A percentile compares a stretch with the other conserved stretches of the same genome.
Evolutionary conservation across 2,888 invertebrate species (phyloP).

Genomic region (Spilosoma lubricipeda): DNA sequence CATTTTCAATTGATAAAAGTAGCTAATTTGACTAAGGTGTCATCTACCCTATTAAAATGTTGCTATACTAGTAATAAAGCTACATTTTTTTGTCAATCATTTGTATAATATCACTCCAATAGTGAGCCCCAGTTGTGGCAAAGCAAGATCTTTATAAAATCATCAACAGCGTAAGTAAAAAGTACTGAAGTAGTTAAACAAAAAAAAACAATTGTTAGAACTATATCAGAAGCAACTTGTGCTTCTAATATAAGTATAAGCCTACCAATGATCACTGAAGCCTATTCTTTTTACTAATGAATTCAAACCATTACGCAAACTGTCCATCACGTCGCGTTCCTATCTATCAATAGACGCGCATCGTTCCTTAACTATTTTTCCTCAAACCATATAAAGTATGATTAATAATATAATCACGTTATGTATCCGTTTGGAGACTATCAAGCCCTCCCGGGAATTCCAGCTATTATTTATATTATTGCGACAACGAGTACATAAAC

Average conservation of each 20-base stretch:
- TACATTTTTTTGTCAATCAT: no score
- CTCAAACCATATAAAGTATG: slow-evolving; percentile 23
- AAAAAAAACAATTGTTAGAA: background rate
- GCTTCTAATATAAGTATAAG: no score
- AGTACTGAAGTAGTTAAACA: no score
- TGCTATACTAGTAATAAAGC: no score
- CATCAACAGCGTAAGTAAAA: no score
- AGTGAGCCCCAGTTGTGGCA: no score
- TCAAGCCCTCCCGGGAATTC: background rate
- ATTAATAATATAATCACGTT: slow-evolving; percentile 18
- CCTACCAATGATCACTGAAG: background rate
- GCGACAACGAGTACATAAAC: background rate
- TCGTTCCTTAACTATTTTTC: slow-evolving; percentile 30
- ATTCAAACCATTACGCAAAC: slow-evolving; percentile 38
- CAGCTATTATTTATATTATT: background rate
- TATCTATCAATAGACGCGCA: slow-evolving; percentile 40
- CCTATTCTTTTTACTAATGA: slow-evolving; percentile 32
- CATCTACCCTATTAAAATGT: no score
- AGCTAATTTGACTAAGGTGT: no score
- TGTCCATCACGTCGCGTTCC: slow-evolving; percentile 42
- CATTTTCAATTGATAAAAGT: no score
- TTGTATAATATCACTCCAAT: no score
- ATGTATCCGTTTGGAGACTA: slow-evolving; percentile 2
- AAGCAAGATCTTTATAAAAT: no score
- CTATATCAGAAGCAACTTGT: background rate